Percentiles rank a stretch among this genome's conserved stretches.
These are phyloP conservation scores for Atrina japonica DNA, from an alignment of 2,888 invertebrate genomes.

Conservation along the genomic window DNA sequence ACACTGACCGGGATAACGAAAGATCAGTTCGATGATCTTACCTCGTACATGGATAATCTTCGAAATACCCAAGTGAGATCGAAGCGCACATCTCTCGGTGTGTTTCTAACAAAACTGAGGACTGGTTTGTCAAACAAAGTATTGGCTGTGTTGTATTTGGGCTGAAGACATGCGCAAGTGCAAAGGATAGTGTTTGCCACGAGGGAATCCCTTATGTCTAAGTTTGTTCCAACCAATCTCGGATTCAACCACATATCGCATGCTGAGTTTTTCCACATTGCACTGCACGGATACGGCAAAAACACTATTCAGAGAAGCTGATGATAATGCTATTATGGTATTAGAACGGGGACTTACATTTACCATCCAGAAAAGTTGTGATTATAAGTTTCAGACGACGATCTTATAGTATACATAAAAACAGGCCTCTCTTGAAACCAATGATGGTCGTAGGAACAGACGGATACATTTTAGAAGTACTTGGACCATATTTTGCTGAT, in stretches of 20 bases:
- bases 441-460: constrained; percentile 30
- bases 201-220: background rate
- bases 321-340: constrained; percentile 16
- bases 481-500: constrained; percentile 32
- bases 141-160: background rate
- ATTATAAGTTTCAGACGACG: constrained; percentile 25
- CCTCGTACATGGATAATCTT: background rate
- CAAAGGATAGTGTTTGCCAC: constrained; percentile 4
- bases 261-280: constrained; percentile 5
- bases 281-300: constrained; percentile 14
- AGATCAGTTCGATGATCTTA: no score
- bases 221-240: constrained; percentile 15
- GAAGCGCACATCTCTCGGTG: constrained; percentile 20
- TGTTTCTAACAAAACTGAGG: constrained; percentile 14
- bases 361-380: constrained; percentile 34
- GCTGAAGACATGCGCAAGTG: constrained; percentile 5
- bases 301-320: background rate
- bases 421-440: constrained; percentile 25
- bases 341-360: constrained; percentile 22
- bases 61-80: background rate
- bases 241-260: constrained; percentile 18
- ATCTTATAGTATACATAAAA: constrained; percentile 27
- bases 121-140: constrained; percentile 29
- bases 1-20: constrained; percentile 16
- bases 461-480: no score